Base-by-base conservation (phyloP, 2,888 invertebrate species). In the Megamerina dolium region DNA sequence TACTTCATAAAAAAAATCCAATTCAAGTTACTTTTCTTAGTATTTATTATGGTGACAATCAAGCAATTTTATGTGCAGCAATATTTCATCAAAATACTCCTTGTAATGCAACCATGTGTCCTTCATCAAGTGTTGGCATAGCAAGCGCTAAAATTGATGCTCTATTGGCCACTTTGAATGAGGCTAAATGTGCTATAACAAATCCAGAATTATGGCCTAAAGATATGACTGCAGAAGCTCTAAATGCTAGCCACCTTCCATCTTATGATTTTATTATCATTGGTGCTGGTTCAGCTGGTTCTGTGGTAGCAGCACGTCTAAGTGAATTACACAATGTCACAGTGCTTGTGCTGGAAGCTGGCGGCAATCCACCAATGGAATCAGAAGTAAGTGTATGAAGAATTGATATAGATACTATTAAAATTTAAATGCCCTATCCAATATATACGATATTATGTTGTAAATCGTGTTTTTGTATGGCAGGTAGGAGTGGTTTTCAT, bases 331-430 rank as follows among this genome's bases (percentile, higher is more conserved):
- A 79, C 2, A 70, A 77, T 30, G 85, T 85, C 81, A 82, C 78
- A 47, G 80, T 87, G 1, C 73, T 91, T 26, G 73, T 90, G 16
- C 65, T 90, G 45, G 90, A 91, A 73, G 87, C 85, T 37, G 90
- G 90, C 21, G 79, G 79, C 2, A 78, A 83, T 63, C 69, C 70
- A 63, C 79, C 49, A 68, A 76, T 62, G 12, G 65, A 69, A 35
- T 61, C 64, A 2, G 68, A 69, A 51, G 81, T 48, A 75, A 39
- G 35, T 23, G 9, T 4, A 1, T n/a, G n/a, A n/a, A n/a, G n/a
- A 12, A 51, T 10, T 50, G 50, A 23, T 49, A 55, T 30, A 44
- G n/a, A n/a, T n/a, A n/a, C n/a, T n/a, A n/a, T n/a, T n/a, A n/a
- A n/a, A n/a, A n/a, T n/a, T n/a, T n/a, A n/a, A n/a, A n/a, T n/a